Base-by-base conservation (phyloP, 2,113 vertebrate species). In the Cochlearius cochlearius region DNA sequence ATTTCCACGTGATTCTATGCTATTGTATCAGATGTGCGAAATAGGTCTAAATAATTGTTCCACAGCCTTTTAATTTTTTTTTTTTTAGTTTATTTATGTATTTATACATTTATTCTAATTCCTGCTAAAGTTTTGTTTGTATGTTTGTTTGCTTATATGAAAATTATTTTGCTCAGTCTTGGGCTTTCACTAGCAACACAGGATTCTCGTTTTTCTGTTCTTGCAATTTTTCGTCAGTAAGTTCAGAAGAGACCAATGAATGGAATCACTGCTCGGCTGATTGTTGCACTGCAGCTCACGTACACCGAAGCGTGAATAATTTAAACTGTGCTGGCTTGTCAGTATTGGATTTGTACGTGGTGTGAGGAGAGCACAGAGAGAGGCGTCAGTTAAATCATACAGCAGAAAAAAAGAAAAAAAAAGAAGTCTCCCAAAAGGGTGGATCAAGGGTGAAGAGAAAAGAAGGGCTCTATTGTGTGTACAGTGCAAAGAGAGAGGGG, bases 201-300 rank as follows among this genome's bases (percentile, higher is more conserved):
- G n/a, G 26, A 79, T 79, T 80, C 93, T 88, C 27, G 6, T 72
- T 59, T 92, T 64, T 30, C n/a, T 88, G n/a, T n/a, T 73, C 43
- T 93, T 91, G 52, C 41, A 89, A 71, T 94, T 96, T 95, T 84
- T 90, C 27, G 14, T 96, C 90, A 90, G 91, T 96, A 93, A 94
- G 41, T 95, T 97, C 93, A 96, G 82, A 94, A 91, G 52, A 88
- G 82, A 95, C 94, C 90, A 96, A 83, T 96, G 97, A 97, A 95
- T 96, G 88, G 82, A 94, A 97, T 96, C 97, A 98, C 97, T 94
- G 67, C 78, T 73, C 0, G 8, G 47, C 66, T 88, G 79, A 47
- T 78, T 85, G 84, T 93, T 96, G 64, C 75, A 1, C 73, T 89
- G 90, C 88, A 90, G 49, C 75, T 92, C 91, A 94, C 50, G 43